Conservation (phyloP, 2,888 invertebrate genomes). For the Alloscopus bannaensis region DNA sequence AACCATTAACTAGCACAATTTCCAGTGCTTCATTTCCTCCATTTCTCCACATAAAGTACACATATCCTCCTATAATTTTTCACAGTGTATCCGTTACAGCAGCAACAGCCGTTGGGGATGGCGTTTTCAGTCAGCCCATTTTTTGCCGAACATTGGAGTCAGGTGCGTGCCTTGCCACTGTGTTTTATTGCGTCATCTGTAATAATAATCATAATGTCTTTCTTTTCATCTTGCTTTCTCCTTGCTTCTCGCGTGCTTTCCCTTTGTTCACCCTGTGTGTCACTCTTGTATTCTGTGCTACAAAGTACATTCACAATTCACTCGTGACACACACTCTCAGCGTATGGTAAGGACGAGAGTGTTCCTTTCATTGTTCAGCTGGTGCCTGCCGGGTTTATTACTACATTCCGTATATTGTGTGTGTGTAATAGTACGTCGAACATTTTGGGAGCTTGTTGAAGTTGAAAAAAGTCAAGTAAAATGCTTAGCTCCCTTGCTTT, state of each 20-base stretch:
- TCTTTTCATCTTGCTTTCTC: no score
- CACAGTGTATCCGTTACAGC: slow-evolving; percentile 85
- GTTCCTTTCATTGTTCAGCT: background rate
- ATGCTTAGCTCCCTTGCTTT: slow-evolving; percentile 24
- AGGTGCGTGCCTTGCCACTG: slow-evolving; percentile 76
- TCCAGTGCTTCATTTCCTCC: background rate
- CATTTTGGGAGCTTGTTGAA: no score
- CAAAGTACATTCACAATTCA: slow-evolving; percentile 9
- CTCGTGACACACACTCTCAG: background rate
- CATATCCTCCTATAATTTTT: slow-evolving; percentile 4
- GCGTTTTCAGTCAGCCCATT: slow-evolving; percentile 81
- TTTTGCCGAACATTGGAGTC: slow-evolving; percentile 88
- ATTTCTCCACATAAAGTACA: background rate
- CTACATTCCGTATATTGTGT: slow-evolving; percentile 14
- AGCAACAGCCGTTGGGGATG: slow-evolving; percentile 87
- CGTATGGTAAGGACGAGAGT: background rate
- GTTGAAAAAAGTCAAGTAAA: slow-evolving; percentile 4
- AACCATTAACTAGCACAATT: background rate
- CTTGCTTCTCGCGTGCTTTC: no score
- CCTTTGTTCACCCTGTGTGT: background rate
- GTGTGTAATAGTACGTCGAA: no score
- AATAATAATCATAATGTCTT: slow-evolving; percentile 35
- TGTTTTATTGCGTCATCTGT: slow-evolving; percentile 43
- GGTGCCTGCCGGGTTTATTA: slow-evolving; percentile 14
- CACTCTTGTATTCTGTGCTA: no score